These are phyloP conservation scores for Chionodraco myersi DNA, from an alignment of 2,113 vertebrate genomes.

Conservation along the genomic window DNA sequence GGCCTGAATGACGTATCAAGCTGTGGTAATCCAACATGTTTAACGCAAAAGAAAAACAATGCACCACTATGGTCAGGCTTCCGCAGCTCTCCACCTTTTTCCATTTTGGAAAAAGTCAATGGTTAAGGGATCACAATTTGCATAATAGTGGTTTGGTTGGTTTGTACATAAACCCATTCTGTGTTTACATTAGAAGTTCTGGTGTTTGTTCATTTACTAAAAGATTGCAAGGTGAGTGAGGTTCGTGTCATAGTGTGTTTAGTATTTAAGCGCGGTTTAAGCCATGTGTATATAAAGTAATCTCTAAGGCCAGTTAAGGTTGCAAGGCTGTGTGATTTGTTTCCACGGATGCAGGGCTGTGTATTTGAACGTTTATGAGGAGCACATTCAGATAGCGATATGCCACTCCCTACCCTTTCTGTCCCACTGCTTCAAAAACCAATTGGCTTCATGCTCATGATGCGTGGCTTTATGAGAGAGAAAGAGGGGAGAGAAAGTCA, in stretches of 20 bases:
- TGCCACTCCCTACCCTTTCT: conserved; percentile 63
- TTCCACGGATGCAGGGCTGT: conserved; percentile 17
- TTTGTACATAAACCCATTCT: conserved; percentile 18
- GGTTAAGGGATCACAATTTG: conserved; percentile 32
- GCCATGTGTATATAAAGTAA: conserved; percentile 1
- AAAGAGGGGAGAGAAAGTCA: conserved; percentile 50
- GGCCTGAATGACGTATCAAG: conserved; percentile 35
- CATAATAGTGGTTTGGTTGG: conserved; percentile 18
- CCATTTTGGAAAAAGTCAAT: conserved; percentile 53
- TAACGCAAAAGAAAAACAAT: conserved; percentile 55
- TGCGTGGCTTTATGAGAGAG: conserved; percentile 68
- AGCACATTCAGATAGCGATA: conserved; percentile 34
- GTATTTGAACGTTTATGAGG: conserved; percentile 4
- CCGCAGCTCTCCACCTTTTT: conserved; percentile 10
- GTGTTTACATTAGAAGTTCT: conserved; percentile 27
- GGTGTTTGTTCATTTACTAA: conserved; percentile 25
- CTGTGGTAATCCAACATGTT: conserved; percentile 50
- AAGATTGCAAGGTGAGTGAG: conserved; percentile 3
- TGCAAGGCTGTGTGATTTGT: not conserved
- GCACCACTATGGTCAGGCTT: conserved; percentile 45
- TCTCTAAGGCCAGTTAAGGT: not conserved
- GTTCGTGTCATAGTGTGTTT: not conserved
- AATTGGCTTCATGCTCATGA: conserved; percentile 69
- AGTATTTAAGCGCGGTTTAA: conserved; percentile 6
- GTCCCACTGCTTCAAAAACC: conserved; percentile 63